These are phyloP conservation scores for Philotrypesis tridentata DNA, from an alignment of 1,140 invertebrate species.

Conservation along the genomic window DNA sequence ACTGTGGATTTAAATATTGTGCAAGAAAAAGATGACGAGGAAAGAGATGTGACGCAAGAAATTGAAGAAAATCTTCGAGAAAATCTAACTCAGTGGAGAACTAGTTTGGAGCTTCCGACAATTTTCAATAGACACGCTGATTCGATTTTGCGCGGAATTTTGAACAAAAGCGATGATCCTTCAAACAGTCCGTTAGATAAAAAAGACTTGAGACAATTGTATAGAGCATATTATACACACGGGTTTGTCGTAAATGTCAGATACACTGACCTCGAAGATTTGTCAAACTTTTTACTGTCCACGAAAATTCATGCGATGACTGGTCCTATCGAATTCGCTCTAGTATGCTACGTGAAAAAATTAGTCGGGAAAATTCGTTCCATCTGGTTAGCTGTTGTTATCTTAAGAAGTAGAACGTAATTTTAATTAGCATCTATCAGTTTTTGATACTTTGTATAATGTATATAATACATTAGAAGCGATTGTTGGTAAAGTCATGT, in stretches of 20 bases:
- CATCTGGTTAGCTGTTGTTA: slow-evolving; percentile 64
- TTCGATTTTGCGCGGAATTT: slow-evolving; percentile 59
- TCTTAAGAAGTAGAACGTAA: slow-evolving; percentile 60
- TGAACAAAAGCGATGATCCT: slow-evolving; percentile 56
- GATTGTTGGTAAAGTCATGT: slow-evolving; percentile 30
- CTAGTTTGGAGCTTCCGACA: slow-evolving; percentile 61
- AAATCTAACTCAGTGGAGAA: slow-evolving; percentile 63
- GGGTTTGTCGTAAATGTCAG: slow-evolving; percentile 68
- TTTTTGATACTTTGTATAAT: slow-evolving; percentile 19
- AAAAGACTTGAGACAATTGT: slow-evolving; percentile 65
- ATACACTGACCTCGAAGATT: slow-evolving; percentile 59
- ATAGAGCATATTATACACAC: slow-evolving; percentile 67
- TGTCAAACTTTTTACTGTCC: slow-evolving; percentile 60
- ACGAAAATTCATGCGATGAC: slow-evolving; percentile 66
- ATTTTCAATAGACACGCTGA: slow-evolving; percentile 68
- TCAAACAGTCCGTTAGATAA: slow-evolving; percentile 62
- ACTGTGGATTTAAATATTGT: slow-evolving; percentile 57
- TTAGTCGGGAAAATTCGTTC: slow-evolving; percentile 67
- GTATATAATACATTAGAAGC: slow-evolving; percentile 31
- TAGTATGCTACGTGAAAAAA: slow-evolving; percentile 63
- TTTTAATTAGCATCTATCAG: not conserved
- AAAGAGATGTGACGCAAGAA: slow-evolving; percentile 47
- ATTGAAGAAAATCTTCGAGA: slow-evolving; percentile 65
- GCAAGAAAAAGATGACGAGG: slow-evolving; percentile 51
- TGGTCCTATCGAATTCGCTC: slow-evolving; percentile 68